phyloP scores from a whole-genome alignment of 2,113 vertebrate species.

The Nibea albiflora region DNA sequence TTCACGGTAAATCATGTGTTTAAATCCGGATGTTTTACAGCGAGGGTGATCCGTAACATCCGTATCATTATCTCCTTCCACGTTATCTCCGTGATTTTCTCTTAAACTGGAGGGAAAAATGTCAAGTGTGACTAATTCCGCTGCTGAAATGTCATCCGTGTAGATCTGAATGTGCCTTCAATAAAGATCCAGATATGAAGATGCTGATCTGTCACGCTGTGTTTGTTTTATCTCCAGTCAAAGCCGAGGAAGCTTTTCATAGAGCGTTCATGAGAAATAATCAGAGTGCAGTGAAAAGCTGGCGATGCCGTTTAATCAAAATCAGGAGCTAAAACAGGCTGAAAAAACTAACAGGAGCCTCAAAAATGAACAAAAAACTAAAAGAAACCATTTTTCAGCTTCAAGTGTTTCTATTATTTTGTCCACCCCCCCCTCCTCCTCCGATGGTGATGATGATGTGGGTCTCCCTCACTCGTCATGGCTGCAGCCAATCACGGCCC shows the following conservation, averaged over 20 bases:
- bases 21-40: neutral
- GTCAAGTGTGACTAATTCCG: constrained; percentile 29
- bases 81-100: neutral
- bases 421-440: neutral
- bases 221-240: neutral
- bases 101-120: neutral
- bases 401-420: neutral
- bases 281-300: too few species aligned
- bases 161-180: neutral
- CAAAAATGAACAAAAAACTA: too few species aligned
- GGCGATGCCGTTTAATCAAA: too few species aligned
- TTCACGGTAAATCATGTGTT: neutral
- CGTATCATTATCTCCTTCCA: neutral
- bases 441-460: constrained; percentile 6
- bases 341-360: neutral
- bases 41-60: neutral
- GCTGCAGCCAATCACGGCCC: constrained; percentile 26
- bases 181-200: constrained; percentile 26
- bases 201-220: neutral
- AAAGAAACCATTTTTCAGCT: too few species aligned
- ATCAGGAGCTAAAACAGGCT: neutral
- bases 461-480: neutral
- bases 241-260: neutral
- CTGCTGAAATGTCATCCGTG: neutral
- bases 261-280: too few species aligned